Conservation (phyloP, 1,140 invertebrate species). For the Arion vulgaris region DNA sequence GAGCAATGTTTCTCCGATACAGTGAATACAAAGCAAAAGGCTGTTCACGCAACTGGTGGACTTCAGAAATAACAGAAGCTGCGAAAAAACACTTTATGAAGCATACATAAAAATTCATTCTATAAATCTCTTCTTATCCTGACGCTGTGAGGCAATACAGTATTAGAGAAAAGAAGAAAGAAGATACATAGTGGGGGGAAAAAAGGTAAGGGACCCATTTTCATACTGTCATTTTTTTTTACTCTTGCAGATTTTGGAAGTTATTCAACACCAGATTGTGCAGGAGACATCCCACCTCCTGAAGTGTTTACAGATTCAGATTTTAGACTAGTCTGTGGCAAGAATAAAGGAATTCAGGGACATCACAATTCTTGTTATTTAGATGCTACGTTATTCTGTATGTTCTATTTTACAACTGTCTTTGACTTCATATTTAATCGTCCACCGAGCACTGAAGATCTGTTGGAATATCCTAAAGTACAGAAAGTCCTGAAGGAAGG, state of each 20-base stretch:
- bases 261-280: conserved; percentile 80
- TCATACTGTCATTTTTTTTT: too few species aligned
- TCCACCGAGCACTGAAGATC: conserved; percentile 82
- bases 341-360: conserved; percentile 89
- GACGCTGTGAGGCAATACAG: too few species aligned
- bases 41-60: too few species aligned
- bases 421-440: conserved; percentile 91
- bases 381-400: conserved; percentile 95
- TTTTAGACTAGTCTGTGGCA: conserved; percentile 64
- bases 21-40: too few species aligned
- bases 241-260: conserved; percentile 21
- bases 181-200: too few species aligned
- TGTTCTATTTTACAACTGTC: conserved; percentile 96
- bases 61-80: too few species aligned
- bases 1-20: too few species aligned
- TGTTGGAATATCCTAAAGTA: conserved; percentile 87
- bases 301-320: conserved; percentile 47
- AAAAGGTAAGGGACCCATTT: too few species aligned
- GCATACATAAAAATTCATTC: too few species aligned
- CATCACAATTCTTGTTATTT: conserved; percentile 98
- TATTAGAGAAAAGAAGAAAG: too few species aligned
- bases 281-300: conserved; percentile 85
- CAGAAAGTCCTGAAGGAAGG: conserved; percentile 91
- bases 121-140: too few species aligned
- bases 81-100: too few species aligned